A percentile compares a stretch with the other conserved stretches of the same genome.
phyloP scores from a whole-genome alignment of 2,797 vertebrate species.

The Fratercula arctica region DNA sequence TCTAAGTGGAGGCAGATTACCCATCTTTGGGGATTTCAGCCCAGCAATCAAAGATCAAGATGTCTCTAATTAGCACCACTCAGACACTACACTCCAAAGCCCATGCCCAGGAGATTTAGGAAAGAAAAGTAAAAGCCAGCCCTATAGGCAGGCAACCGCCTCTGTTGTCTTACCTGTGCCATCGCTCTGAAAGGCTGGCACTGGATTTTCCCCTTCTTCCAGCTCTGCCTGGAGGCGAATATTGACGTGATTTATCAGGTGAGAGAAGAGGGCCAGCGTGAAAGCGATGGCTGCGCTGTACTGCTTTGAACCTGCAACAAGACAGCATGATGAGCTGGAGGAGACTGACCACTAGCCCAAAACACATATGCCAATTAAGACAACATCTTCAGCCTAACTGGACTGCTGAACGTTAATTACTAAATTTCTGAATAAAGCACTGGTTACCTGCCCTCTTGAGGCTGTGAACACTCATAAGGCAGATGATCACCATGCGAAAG shows the following conservation, averaged over 20 bases:
- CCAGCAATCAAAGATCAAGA: not conserved
- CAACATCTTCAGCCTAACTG: not conserved
- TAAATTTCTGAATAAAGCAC: not conserved
- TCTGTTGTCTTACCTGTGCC: constrained; percentile 78
- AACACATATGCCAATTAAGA: accelerated
- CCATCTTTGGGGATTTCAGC: not conserved
- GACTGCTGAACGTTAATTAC: not conserved
- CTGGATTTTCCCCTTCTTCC: constrained; percentile 89
- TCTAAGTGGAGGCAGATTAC: not conserved
- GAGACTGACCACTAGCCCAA: not conserved
- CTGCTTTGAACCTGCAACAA: constrained; percentile 89
- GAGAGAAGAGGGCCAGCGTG: constrained; percentile 95
- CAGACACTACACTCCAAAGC: not conserved
- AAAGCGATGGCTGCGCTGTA: constrained; percentile 97
- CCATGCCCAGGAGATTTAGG: not conserved
- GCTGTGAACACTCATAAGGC: constrained; percentile 96
- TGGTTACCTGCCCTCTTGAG: constrained; percentile 91
- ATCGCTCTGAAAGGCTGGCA: constrained; percentile 86
- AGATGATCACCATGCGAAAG: constrained; percentile 95
- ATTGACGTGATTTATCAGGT: constrained; percentile 96
- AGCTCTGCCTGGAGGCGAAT: constrained; percentile 95
- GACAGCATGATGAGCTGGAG: not conserved
- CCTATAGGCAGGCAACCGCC: not conserved
- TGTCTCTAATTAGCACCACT: not conserved
- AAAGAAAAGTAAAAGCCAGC: not conserved